Conservation (phyloP, 2,113 vertebrate species). For the Hystrix brachyura region DNA sequence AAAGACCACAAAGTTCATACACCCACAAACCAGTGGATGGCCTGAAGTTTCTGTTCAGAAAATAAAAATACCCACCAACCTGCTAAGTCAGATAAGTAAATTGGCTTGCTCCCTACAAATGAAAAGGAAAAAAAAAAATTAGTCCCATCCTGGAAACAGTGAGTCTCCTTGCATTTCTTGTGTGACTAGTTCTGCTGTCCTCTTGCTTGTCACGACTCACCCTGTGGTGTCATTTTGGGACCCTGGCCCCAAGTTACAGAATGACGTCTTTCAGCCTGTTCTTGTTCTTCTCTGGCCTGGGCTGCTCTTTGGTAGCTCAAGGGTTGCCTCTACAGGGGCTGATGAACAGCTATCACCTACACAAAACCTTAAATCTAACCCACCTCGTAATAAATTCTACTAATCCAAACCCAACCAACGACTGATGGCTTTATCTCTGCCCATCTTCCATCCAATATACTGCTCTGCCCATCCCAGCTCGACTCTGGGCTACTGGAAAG, state of each 20-base stretch:
- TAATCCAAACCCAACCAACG: neutral
- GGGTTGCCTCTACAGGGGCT: neutral
- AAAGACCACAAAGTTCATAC: neutral
- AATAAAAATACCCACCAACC: neutral
- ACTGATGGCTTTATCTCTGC: neutral
- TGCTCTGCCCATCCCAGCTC: neutral
- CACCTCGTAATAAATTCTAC: neutral
- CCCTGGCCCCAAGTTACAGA: neutral
- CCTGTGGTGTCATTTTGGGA: neutral
- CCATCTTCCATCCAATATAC: neutral
- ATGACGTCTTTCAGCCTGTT: neutral
- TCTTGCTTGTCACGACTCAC: neutral
- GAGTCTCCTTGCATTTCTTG: neutral
- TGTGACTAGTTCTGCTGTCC: neutral
- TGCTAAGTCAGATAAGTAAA: neutral
- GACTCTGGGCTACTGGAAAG: neutral
- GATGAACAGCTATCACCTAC: neutral
- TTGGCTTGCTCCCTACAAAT: neutral
- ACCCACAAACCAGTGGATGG: neutral
- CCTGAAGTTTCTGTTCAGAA: neutral
- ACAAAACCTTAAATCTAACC: neutral
- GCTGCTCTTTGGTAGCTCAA: neutral
- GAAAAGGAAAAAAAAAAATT: neutral
- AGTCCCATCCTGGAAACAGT: neutral
- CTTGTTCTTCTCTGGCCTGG: neutral